phyloP scores from a whole-genome alignment of 2,888 invertebrate genomes.

The Hetaerina titia region DNA sequence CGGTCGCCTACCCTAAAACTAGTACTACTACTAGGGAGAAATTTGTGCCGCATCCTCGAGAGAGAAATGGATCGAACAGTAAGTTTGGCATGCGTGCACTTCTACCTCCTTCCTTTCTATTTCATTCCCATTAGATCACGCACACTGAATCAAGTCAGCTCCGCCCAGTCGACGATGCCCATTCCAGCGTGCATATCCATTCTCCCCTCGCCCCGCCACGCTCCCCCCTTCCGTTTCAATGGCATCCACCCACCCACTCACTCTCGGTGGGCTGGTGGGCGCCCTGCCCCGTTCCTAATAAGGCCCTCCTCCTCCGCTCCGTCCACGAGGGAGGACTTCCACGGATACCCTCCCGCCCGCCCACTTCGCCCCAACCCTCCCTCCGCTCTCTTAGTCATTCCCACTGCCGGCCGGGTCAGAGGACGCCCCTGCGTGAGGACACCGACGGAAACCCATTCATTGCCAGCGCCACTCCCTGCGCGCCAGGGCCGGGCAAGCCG shows the following conservation, averaged over 20 bases:
- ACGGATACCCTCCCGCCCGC: background rate
- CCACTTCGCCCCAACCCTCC: background rate
- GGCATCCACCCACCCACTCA: background rate
- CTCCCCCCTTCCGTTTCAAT: background rate
- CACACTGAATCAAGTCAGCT: background rate
- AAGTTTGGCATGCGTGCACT: too few relatives aligned
- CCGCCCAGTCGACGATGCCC: background rate
- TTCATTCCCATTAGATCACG: background rate
- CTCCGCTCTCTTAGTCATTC: background rate
- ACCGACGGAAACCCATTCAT: background rate
- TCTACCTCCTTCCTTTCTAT: background rate
- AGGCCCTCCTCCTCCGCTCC: background rate
- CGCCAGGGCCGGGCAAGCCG: background rate
- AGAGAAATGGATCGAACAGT: too few relatives aligned
- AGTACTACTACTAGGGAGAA: too few relatives aligned
- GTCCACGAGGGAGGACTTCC: background rate
- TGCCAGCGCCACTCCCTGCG: background rate
- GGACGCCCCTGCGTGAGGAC: background rate
- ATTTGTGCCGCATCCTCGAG: too few relatives aligned
- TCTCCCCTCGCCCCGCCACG: background rate
- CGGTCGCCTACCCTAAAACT: too few relatives aligned
- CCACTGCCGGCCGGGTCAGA: background rate
- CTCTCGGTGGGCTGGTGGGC: background rate
- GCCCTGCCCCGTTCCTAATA: background rate
- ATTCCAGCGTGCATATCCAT: background rate